Evolutionary conservation across 2,113 vertebrate genomes (phyloP), one percentile per base, ranked within the genome.

Genomic region (Laterallus jamaicensis): DNA sequence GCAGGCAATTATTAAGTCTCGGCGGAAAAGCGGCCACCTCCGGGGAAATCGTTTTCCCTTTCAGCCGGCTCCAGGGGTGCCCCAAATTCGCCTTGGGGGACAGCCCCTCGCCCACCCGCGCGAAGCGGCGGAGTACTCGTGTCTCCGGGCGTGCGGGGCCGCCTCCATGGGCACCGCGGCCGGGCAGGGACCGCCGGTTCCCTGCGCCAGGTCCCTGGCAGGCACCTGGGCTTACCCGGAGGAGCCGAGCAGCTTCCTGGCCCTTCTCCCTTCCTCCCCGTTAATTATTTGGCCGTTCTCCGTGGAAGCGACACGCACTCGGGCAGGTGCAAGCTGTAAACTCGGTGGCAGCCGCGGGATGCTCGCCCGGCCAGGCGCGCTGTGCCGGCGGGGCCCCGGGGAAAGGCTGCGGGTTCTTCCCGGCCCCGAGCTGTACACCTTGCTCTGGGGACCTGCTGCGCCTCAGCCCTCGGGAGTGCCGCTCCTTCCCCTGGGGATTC

Each of bases 31-130:
- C 22, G 11, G 35, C 73, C 49, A 3, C 32, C 31, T 11, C 37
- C 5, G 0, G 2, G 35, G 49, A 35, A 10, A 13, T 0, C 7
- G 2, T 37, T 68, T 40, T 22, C 28, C 50, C 59, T n/a, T 17
- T 11, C 35, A 13, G 69, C 49, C 59, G 0, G 24, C 6, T 39
- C 59, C 55, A 5, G 22, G 32, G 20, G 5, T 66, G 44, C 44
- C 32, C 77, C 73, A 1, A 35, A 55, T 28, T 17, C 10, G 11
- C 40, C 22, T 12, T 2, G 60, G 37, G 32, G 32, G 31, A 47
- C 7, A 16, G 29, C 2, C 40, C 32, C 20, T 10, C 20, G 17
- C 71, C 6, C 17, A n/a, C 7, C 5, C 29, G 12, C 12, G 9
- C 8, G 11, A 22, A 28, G 35, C 1, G 44, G 47, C 10, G 8